Evolutionary conservation across 35 echinoderm and acorn worm species (phyloP), one percentile per base, ranked within the genome.

Genomic region (Lytechinus variegatus): DNA sequence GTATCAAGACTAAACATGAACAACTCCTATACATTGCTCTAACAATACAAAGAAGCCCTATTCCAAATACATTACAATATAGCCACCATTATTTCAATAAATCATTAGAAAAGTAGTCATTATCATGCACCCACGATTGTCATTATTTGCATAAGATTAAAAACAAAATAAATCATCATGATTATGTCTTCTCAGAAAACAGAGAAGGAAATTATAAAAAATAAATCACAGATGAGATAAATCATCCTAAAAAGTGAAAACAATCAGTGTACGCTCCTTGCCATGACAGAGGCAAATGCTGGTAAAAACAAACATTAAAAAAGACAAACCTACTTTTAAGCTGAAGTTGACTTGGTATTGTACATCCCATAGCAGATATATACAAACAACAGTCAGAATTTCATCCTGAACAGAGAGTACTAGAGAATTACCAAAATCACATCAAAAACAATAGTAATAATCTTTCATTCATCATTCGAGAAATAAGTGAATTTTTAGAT

Each of bases 61-160:
- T 24, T 79, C 66, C 21, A n/a, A 24, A 79, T 79, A 5, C 66
- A 79, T 79, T 24, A 79, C 66, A 79, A 79, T 79, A 79, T 79
- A 79, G 16, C 66, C 66, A 79, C 66, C 66, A 79, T 71, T 71
- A 71, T n/a, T 79, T 79, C 66, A 79, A 79, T 24, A 16, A 79
- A 79, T 79, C n/a, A 44, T 44, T 44, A 79, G 19, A 79, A 79
- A 79, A 79, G n/a, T 24, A 79, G 66, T n/a, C 66, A 27, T 79
- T 79, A 79, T 79, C 66, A 79, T 79, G 66, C 66, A 79, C 66
- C 66, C 66, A 79, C 66, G 66, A 79, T 79, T 79, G 66, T 79
- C 66, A 79, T 79, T 79, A 79, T 79, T 79, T 79, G 66, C 66
- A 79, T 79, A 79, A 79, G 66, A 79, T 79, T 16, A 79, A 79